phyloP scores from a whole-genome alignment of 2,113 vertebrate genomes.

The Engraulis encrasicolus region DNA sequence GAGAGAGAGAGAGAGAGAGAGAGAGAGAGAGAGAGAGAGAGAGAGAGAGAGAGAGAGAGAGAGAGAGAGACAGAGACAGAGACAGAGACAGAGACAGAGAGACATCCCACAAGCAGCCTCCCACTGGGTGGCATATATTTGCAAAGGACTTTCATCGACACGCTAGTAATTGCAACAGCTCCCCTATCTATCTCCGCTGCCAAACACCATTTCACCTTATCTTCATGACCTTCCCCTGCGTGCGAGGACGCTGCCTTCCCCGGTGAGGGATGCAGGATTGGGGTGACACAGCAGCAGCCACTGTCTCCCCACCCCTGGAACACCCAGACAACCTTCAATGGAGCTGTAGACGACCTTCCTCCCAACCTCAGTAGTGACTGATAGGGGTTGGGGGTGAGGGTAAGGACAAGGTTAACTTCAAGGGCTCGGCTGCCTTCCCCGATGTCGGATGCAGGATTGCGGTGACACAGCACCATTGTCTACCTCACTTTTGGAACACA shows the following conservation, averaged over 20 bases:
- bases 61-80: too few species aligned
- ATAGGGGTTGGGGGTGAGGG: neutral
- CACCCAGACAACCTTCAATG: neutral
- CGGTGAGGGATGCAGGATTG: constrained; percentile 22
- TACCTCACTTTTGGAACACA: too few species aligned
- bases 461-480: too few species aligned
- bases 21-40: too few species aligned
- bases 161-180: constrained; percentile 53
- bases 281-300: neutral
- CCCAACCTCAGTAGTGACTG: neutral
- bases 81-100: too few species aligned
- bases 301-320: constrained; percentile 22
- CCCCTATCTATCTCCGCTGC: constrained; percentile 52
- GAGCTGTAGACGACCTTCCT: neutral
- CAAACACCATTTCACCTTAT: constrained; percentile 62
- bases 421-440: too few species aligned
- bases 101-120: neutral
- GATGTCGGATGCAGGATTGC: too few species aligned
- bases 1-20: too few species aligned
- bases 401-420: too few species aligned
- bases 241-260: too few species aligned
- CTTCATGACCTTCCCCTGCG: constrained; percentile 66
- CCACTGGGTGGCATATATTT: constrained; percentile 48
- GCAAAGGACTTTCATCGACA: constrained; percentile 57
- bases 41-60: too few species aligned